Percentiles rank a stretch among this genome's conserved stretches.
Evolutionary conservation across 2,113 vertebrate genomes (phyloP).

Genomic region (Picathartes gymnocephalus): DNA sequence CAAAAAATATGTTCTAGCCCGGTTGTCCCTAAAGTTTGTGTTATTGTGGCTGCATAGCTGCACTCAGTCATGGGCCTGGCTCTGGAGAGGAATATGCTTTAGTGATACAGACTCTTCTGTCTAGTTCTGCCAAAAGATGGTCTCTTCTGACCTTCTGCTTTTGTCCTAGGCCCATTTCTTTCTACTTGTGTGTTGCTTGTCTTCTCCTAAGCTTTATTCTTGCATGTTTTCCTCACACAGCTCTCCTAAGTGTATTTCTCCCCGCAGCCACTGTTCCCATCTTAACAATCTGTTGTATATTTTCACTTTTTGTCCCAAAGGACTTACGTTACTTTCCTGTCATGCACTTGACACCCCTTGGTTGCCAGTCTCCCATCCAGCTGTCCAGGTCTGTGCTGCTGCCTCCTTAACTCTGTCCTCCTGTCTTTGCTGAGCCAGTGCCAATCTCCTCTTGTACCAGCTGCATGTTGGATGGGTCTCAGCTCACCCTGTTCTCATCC

Average conservation of each 20-base stretch:
- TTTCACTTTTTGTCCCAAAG: background rate
- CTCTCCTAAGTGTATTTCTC: background rate
- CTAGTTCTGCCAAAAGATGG: background rate
- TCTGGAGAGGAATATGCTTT: background rate
- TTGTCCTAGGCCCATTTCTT: background rate
- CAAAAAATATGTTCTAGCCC: background rate
- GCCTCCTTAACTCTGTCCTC: background rate
- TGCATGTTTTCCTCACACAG: background rate
- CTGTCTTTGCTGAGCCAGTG: background rate
- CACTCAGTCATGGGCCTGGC: background rate
- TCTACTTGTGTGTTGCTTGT: background rate
- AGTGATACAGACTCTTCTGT: background rate
- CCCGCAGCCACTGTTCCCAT: background rate
- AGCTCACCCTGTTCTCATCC: background rate
- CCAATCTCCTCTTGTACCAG: background rate
- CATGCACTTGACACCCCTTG: rapidly evolving
- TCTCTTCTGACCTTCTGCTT: background rate
- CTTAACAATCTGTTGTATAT: background rate
- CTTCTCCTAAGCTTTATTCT: background rate
- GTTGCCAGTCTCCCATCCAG: background rate
- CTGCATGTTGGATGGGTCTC: background rate
- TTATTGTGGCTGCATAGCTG: background rate
- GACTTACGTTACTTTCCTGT: background rate
- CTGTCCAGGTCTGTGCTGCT: background rate
- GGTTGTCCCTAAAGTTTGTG: background rate